phyloP scores from a whole-genome alignment of 2,113 vertebrate species.

The Mesembrinibis cayennensis region DNA sequence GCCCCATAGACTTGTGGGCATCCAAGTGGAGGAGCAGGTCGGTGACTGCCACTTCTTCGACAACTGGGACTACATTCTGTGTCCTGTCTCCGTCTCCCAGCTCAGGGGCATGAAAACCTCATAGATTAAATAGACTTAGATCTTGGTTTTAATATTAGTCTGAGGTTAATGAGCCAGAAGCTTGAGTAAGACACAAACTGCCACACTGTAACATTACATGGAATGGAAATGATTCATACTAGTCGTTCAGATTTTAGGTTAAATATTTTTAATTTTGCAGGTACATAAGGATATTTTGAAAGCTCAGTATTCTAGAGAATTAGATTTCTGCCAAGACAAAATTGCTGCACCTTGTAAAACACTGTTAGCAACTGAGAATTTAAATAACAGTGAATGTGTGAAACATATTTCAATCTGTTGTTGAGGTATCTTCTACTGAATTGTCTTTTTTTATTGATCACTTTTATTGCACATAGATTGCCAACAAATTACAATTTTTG shows the following conservation, averaged over 20 bases:
- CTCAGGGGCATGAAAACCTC: no score
- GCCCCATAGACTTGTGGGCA: no score
- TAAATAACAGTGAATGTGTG: background rate
- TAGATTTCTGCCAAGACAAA: background rate
- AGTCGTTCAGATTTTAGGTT: background rate
- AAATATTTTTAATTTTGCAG: background rate
- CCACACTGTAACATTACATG: background rate
- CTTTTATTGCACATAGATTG: background rate
- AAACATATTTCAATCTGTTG: background rate
- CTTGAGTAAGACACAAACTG: background rate
- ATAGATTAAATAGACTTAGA: background rate
- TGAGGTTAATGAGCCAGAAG: background rate
- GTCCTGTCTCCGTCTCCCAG: no score
- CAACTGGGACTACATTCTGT: no score
- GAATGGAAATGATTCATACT: background rate
- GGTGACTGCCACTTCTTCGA: no score
- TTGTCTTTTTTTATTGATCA: background rate
- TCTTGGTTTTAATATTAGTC: background rate
- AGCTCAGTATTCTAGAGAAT: background rate
- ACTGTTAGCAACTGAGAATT: background rate
- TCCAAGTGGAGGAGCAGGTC: no score
- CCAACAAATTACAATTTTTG: background rate
- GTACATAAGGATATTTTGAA: background rate
- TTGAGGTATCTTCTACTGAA: background rate
- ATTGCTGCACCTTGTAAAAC: background rate